These are phyloP conservation scores for Aleiodes testaceus DNA, from an alignment of 2,888 invertebrate species.

Conservation along the genomic window DNA sequence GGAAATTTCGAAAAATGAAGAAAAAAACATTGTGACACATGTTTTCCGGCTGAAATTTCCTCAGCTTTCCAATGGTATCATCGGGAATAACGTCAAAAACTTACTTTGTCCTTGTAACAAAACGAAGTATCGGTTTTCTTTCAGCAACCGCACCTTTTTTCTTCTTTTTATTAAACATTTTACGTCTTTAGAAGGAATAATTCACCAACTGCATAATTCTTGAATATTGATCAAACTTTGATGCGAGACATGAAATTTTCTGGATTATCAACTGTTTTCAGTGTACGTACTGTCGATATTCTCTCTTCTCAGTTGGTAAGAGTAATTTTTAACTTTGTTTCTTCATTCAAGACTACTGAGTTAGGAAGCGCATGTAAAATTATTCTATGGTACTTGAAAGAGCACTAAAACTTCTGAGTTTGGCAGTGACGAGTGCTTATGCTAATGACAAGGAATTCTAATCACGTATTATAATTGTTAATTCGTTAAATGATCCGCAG, in stretches of 20 bases:
- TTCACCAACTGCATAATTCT: neutral
- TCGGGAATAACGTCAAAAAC: conserved; percentile 6
- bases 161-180: neutral
- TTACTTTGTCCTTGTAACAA: conserved; percentile 33
- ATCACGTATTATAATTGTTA: conserved; percentile 71
- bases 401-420: conserved; percentile 64
- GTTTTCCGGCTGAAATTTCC: no score
- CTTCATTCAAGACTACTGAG: conserved; percentile 18
- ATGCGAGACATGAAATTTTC: neutral
- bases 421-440: conserved; percentile 62
- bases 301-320: no score
- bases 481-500: conserved; percentile 68
- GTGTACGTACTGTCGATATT: conserved; percentile 1
- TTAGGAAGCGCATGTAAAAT: conserved; percentile 51
- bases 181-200: neutral
- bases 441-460: conserved; percentile 67
- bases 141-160: neutral
- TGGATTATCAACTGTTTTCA: conserved; percentile 10
- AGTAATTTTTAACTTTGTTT: neutral
- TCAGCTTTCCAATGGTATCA: no score
- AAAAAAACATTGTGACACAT: no score
- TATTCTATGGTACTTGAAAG: no score
- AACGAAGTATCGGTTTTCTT: conserved; percentile 16
- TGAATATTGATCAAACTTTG: conserved; percentile 23
- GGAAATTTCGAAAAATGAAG: no score